These are phyloP conservation scores for Campaea margaritaria DNA, from an alignment of 2,888 invertebrate species.

Conservation along the genomic window DNA sequence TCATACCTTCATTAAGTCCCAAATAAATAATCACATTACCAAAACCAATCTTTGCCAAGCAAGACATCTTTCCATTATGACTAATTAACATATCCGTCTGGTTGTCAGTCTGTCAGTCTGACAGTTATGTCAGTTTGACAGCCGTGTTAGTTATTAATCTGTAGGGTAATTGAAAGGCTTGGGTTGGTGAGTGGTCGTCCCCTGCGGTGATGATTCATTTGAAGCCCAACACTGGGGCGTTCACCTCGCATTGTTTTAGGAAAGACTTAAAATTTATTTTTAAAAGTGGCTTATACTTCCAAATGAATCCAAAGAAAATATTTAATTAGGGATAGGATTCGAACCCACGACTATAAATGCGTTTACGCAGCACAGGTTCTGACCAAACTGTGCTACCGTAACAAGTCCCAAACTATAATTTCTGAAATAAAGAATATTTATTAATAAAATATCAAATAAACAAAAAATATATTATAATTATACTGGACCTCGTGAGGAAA, in stretches of 20 bases:
- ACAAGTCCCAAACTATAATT: too few relatives aligned
- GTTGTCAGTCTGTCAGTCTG: constrained; percentile 42
- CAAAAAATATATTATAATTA: too few relatives aligned
- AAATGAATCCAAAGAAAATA: background rate
- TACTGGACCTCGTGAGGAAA: too few relatives aligned
- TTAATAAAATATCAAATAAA: too few relatives aligned
- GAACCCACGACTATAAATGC: too few relatives aligned
- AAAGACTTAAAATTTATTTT: background rate
- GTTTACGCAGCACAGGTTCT: too few relatives aligned
- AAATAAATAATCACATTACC: constrained; percentile 22
- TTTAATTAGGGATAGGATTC: background rate
- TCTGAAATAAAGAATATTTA: too few relatives aligned
- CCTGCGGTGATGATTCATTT: constrained; percentile 43
- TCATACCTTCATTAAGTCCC: background rate
- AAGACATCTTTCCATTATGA: constrained; percentile 36
- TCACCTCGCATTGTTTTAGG: constrained; percentile 24
- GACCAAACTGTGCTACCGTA: too few relatives aligned
- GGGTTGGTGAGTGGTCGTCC: constrained; percentile 28
- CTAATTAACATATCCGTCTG: constrained; percentile 44
- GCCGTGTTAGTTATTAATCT: constrained; percentile 56
- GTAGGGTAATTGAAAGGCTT: constrained; percentile 45
- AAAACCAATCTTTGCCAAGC: constrained; percentile 25
- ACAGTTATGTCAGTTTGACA: constrained; percentile 41
- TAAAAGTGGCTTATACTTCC: background rate
- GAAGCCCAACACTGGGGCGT: constrained; percentile 9